Conservation (phyloP, 2,888 invertebrate genomes). For the Synanthedon vespiformis region DNA sequence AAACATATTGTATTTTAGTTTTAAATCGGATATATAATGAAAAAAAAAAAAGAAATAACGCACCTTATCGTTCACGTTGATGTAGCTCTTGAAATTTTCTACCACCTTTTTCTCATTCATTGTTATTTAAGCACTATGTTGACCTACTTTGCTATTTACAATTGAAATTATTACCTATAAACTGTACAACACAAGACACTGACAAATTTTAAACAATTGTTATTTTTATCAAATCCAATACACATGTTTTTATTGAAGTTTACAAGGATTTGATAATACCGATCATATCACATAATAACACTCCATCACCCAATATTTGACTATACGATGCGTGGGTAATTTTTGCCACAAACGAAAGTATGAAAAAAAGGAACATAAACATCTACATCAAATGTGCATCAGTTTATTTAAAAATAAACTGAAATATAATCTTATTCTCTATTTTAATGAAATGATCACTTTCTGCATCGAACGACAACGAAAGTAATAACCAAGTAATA, state of each 20-base stretch:
- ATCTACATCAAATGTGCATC: too few relatives aligned
- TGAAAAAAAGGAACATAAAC: too few relatives aligned
- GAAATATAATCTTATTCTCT: too few relatives aligned
- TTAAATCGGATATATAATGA: too few relatives aligned
- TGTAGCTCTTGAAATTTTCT: slow-evolving; percentile 70
- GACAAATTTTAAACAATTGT: background rate
- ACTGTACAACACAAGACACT: background rate
- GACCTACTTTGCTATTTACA: slow-evolving; percentile 34
- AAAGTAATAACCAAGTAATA: too few relatives aligned
- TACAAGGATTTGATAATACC: slow-evolving; percentile 47
- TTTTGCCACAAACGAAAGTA: too few relatives aligned
- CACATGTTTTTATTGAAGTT: slow-evolving; percentile 39
- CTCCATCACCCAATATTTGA: too few relatives aligned
- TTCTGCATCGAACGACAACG: too few relatives aligned
- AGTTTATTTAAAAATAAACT: too few relatives aligned
- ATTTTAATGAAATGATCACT: too few relatives aligned
- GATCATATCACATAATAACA: slow-evolving; percentile 13
- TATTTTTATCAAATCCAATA: slow-evolving; percentile 20
- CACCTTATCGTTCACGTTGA: slow-evolving; percentile 57
- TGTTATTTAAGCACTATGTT: slow-evolving; percentile 37
- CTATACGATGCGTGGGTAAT: slow-evolving; percentile 2
- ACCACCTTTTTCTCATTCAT: slow-evolving; percentile 69
- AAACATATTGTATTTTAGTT: too few relatives aligned
- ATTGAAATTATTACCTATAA: background rate
- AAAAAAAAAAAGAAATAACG: too few relatives aligned